These are phyloP conservation scores for Scalopus aquaticus DNA, from an alignment of 2,113 vertebrate species.

Conservation along the genomic window DNA sequence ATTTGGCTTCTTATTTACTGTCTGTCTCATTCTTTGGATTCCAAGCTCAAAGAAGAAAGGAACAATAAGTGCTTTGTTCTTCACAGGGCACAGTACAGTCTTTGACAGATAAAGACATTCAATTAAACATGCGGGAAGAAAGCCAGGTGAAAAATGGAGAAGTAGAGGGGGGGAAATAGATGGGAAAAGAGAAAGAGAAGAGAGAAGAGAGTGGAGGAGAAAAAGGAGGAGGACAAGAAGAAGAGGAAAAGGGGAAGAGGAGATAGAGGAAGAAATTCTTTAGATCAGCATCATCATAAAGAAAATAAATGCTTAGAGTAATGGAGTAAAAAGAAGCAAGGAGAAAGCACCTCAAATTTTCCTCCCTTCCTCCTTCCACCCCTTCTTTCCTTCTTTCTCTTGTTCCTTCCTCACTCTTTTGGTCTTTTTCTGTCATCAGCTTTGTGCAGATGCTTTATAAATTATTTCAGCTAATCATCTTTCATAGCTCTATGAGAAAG, in stretches of 20 bases:
- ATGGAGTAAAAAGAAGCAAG: neutral
- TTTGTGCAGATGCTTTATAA: neutral
- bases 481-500: neutral
- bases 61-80: neutral
- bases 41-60: neutral
- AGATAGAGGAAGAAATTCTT: neutral
- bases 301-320: neutral
- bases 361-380: neutral
- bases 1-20: neutral
- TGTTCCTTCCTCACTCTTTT: neutral
- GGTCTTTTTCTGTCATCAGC: neutral
- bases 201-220: neutral
- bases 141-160: neutral
- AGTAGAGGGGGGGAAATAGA: too few species aligned
- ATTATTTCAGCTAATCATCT: neutral
- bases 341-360: neutral
- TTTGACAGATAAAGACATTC: neutral
- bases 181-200: fast-evolving
- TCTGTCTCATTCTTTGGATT: neutral
- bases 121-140: neutral
- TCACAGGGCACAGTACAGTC: neutral
- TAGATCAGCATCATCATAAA: neutral
- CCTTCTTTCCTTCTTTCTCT: neutral
- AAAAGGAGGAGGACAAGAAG: fast-evolving
- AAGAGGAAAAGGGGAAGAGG: fast-evolving